Evolutionary conservation across 2,797 vertebrate genomes (phyloP).

Genomic region (Falco cherrug): DNA sequence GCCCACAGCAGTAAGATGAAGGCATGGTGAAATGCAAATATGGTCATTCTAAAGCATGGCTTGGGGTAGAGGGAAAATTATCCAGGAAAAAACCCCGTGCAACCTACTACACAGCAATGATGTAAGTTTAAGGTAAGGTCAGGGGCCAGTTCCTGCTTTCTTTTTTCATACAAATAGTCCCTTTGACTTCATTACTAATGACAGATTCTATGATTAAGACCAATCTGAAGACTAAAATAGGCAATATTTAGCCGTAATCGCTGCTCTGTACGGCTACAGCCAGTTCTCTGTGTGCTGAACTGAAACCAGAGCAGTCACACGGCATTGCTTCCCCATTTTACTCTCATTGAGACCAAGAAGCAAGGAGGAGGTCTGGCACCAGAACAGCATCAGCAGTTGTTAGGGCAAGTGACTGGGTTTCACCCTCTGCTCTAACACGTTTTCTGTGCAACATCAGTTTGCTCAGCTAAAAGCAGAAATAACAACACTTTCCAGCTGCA

Average conservation of each 20-base stretch:
- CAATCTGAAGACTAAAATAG: background rate
- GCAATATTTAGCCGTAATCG: background rate
- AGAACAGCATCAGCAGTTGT: background rate
- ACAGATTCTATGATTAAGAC: background rate
- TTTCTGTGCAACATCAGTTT: background rate
- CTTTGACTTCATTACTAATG: background rate
- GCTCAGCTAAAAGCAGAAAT: slow-evolving; percentile 32
- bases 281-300: background rate
- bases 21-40: background rate
- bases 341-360: background rate
- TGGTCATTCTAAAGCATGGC: background rate
- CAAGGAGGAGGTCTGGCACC: background rate
- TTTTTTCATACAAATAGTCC: background rate
- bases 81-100: background rate
- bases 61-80: background rate
- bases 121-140: background rate
- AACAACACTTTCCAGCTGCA: background rate
- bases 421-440: background rate
- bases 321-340: slow-evolving; percentile 4
- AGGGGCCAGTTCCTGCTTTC: background rate
- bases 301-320: slow-evolving; percentile 25
- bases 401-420: background rate
- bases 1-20: background rate
- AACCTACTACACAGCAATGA: background rate
- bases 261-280: background rate